Evolutionary conservation across 37 sponge, comb jelly and placozoan genomes (phyloP), one percentile per base, ranked within the genome.

Genomic region (Axinella damicornis): DNA sequence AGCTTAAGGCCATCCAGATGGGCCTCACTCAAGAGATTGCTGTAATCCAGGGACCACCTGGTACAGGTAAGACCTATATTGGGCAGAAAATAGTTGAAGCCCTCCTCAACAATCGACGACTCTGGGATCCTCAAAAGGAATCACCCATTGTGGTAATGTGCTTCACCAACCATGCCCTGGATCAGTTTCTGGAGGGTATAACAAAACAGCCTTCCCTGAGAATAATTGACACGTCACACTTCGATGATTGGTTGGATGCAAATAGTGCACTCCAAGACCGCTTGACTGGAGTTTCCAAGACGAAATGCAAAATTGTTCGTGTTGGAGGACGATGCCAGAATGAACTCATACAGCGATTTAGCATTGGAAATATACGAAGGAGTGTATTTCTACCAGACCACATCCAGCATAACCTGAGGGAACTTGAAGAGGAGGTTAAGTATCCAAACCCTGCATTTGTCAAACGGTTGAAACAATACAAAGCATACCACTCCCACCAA

Each of bases 11-110:
- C 18, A 76, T 97, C 21, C 72, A 77, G 61, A 73, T 80, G 69
- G 86, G 92, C 53, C 59, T 97, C 32, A 94, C 95, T 0, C 83
- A 93, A 69, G 92, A 94, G 31, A 40, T 97, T 22, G 87, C 94
- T 59, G 90, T 98, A 2, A 95, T 98, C 24, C 98, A 98, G 77
- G 98, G 98, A 21, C 98, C 98, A 27, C 98, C 98, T 41, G 98
- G 98, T 28, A 98, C 96, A 46, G 98, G 98, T 22, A 98, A 98
- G 83, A 96, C 98, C 17, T 96, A 89, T 66, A 81, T 98, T 83
- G 98, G 98, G 11, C 38, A 86, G 31, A 94, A 96, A 68, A 82
- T 95, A 34, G 90, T 94, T 12, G 74, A 96, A 53, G 68, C 87
- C 19, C 68, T 97, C 18, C 64, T 91, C 15, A 68, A 69, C 17